Conservation (phyloP, 2,797 vertebrate genomes). For the Rhyacichthys aspro region DNA sequence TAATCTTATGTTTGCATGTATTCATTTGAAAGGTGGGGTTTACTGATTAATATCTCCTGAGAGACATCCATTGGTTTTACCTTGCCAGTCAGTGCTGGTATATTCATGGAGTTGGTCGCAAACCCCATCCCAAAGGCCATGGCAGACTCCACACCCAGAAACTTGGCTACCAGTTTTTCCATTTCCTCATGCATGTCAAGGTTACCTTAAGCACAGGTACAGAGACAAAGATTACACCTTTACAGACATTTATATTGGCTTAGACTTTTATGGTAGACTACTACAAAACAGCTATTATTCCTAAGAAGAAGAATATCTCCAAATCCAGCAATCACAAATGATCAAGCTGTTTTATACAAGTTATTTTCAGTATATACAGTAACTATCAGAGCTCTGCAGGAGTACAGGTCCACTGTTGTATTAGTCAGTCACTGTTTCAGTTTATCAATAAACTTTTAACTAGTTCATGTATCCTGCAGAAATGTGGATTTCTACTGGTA, state of each 20-base stretch:
- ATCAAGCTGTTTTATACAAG: too few species aligned
- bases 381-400: too few species aligned
- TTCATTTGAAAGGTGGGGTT: not conserved
- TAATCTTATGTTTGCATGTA: not conserved
- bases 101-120: slow-evolving; percentile 96
- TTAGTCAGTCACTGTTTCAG: too few species aligned
- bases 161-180: slow-evolving; percentile 85
- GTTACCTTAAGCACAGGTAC: slow-evolving; percentile 79
- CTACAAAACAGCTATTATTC: too few species aligned
- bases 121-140: slow-evolving; percentile 98
- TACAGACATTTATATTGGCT: not conserved
- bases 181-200: slow-evolving; percentile 88
- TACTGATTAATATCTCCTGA: not conserved
- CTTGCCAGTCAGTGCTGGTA: slow-evolving; percentile 90
- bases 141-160: slow-evolving; percentile 89
- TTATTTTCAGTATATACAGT: too few species aligned
- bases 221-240: not conserved
- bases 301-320: too few species aligned
- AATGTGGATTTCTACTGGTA: too few species aligned
- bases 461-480: too few species aligned
- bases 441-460: too few species aligned
- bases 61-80: slow-evolving; percentile 60
- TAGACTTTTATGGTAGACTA: too few species aligned
- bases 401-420: too few species aligned
- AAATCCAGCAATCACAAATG: too few species aligned